Evolutionary conservation across 2,888 invertebrate species (phyloP).

Genomic region (Cyclophora albipunctata): DNA sequence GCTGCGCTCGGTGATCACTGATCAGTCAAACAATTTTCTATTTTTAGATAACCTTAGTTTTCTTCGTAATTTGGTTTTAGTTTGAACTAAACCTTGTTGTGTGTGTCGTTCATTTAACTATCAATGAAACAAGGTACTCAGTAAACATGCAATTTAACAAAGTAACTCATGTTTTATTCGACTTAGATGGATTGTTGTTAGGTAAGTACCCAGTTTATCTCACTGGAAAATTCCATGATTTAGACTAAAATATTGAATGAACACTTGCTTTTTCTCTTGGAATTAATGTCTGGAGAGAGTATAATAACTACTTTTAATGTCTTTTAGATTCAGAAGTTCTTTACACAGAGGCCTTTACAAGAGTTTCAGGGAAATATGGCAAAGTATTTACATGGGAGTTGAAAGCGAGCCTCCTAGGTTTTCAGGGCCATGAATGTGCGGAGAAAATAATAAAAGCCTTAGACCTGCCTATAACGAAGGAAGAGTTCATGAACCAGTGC

Average conservation of each 20-base stretch:
- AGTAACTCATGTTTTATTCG: conserved; percentile 77
- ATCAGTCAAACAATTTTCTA: too few species aligned
- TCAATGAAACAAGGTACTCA: background rate
- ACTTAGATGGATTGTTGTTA: conserved; percentile 75
- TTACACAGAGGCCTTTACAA: conserved; percentile 82
- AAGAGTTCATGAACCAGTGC: conserved; percentile 78
- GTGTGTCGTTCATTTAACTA: too few species aligned
- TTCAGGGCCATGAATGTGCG: conserved; percentile 78
- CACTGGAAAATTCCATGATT: too few species aligned
- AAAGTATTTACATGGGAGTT: conserved; percentile 87
- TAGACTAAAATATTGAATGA: too few species aligned
- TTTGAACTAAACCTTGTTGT: too few species aligned
- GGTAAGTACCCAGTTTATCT: conserved; percentile 40
- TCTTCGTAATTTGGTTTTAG: too few species aligned
- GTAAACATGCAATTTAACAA: conserved; percentile 47
- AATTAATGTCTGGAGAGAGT: too few species aligned
- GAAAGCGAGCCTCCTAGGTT: conserved; percentile 82
- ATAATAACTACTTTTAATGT: background rate
- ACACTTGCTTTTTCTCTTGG: too few species aligned
- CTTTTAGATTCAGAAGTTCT: conserved; percentile 85
- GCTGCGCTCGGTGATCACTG: too few species aligned
- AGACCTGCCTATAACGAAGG: conserved; percentile 77
- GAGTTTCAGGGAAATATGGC: conserved; percentile 79
- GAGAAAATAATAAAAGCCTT: conserved; percentile 74
- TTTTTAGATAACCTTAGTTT: too few species aligned